Conservation (phyloP, 2,113 vertebrate species). For the Sminthopsis crassicaudata region DNA sequence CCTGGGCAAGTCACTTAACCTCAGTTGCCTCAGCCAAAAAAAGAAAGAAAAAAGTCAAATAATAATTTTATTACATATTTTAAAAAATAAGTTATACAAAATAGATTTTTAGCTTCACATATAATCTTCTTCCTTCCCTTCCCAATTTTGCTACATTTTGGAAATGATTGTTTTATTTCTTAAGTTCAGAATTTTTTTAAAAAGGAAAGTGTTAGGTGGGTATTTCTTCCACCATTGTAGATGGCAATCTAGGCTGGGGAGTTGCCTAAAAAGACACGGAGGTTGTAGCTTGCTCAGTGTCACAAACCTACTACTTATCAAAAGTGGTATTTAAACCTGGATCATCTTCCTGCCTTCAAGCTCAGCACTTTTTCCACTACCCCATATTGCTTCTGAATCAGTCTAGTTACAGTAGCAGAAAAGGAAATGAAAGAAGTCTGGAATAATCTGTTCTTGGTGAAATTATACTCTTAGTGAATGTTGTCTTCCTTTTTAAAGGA, state of each 20-base stretch:
- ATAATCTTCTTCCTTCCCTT: no score
- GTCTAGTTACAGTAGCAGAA: background rate
- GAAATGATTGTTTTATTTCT: no score
- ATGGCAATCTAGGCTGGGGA: background rate
- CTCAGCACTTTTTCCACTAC: background rate
- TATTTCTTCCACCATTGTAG: background rate
- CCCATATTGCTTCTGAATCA: background rate
- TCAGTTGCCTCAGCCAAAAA: no score
- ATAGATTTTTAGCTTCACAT: no score
- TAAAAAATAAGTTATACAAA: no score
- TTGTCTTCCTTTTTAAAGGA: background rate
- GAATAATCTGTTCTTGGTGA: background rate
- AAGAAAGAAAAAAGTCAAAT: no score
- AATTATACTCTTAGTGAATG: background rate
- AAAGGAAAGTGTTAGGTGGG: background rate
- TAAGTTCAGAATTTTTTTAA: no score
- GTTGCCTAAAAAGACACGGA: background rate
- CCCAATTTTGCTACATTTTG: no score
- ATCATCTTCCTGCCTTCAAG: background rate
- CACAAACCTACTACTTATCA: background rate
- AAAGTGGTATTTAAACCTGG: background rate
- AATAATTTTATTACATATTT: no score
- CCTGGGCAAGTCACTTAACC: no score
- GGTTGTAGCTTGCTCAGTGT: background rate
- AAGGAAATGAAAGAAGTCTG: background rate